Percentiles rank a stretch among this genome's conserved stretches.
Evolutionary conservation across 1,140 invertebrate genomes (phyloP).

Genomic region (Heliconius eleuchia): DNA sequence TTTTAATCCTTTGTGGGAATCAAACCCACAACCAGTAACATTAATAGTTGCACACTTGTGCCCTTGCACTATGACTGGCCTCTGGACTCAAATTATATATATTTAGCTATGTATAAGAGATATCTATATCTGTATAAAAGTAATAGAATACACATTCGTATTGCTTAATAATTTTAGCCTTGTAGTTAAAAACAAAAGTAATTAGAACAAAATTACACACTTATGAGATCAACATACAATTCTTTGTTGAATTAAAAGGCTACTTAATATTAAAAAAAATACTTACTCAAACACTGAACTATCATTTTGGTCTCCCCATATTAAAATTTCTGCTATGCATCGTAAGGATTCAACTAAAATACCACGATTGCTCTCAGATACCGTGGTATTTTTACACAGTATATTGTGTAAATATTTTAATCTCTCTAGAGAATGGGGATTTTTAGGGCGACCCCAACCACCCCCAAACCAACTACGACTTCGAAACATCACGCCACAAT

Average conservation of each 20-base stretch:
- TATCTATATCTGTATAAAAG: neutral
- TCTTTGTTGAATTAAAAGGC: neutral
- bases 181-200: neutral
- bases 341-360: constrained; percentile 98
- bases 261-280: neutral
- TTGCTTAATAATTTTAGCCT: constrained; percentile 1
- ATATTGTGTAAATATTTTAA: constrained; percentile 98
- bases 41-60: too few species aligned
- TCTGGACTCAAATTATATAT: too few species aligned
- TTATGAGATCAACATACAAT: neutral
- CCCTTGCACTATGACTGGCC: too few species aligned
- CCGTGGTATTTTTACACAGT: constrained; percentile 97
- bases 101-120: neutral
- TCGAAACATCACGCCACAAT: constrained; percentile 86
- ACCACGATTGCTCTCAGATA: constrained; percentile 96
- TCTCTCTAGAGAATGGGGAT: constrained; percentile 97
- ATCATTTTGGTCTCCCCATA: constrained; percentile 99
- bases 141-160: neutral
- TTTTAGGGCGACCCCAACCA: constrained; percentile 95
- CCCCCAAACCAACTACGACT: constrained; percentile 94
- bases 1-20: too few species aligned
- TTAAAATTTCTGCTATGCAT: constrained; percentile 99
- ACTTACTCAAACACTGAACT: constrained; percentile 99
- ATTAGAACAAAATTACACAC: neutral
- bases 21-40: too few species aligned